These are phyloP conservation scores for Antrozous pallidus DNA, from an alignment of 2,797 vertebrate species.

Conservation along the genomic window DNA sequence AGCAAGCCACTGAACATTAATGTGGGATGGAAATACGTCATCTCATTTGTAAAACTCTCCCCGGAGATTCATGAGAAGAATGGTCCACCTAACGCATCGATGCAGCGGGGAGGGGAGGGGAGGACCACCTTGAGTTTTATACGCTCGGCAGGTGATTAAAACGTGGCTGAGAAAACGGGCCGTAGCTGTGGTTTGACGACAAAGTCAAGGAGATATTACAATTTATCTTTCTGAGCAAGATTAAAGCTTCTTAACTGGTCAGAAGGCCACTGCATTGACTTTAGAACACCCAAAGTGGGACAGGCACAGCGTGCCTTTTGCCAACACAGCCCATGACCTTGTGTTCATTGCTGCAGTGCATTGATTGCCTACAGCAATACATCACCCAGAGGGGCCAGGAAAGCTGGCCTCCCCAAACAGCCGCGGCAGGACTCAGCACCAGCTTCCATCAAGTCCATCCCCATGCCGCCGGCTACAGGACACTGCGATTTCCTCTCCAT, in stretches of 20 bases:
- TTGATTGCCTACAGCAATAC: conserved; percentile 41
- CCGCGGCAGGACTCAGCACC: not conserved
- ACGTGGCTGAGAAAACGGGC: not conserved
- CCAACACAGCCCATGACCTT: conserved; percentile 21
- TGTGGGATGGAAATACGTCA: not conserved
- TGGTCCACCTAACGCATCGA: not conserved
- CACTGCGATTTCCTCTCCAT: not conserved
- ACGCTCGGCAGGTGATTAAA: not conserved
- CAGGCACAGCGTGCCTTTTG: not conserved
- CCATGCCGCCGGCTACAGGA: not conserved
- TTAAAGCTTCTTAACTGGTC: not conserved
- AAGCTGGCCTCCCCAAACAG: conserved; percentile 17
- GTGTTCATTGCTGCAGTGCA: not conserved
- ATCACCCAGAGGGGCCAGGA: not conserved
- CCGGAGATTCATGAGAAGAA: not conserved
- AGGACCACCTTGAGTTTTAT: not conserved
- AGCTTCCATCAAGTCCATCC: not conserved
- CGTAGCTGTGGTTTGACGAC: not conserved
- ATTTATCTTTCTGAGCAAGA: conserved; percentile 14
- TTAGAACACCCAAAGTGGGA: not conserved
- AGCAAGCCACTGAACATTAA: not conserved
- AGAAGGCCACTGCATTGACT: not conserved
- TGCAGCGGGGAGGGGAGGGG: not conserved
- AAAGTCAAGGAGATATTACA: not conserved
- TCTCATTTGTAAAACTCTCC: conserved; percentile 34